Evolutionary conservation across 2,888 invertebrate genomes (phyloP).

Genomic region (Meiosimyza decipiens): DNA sequence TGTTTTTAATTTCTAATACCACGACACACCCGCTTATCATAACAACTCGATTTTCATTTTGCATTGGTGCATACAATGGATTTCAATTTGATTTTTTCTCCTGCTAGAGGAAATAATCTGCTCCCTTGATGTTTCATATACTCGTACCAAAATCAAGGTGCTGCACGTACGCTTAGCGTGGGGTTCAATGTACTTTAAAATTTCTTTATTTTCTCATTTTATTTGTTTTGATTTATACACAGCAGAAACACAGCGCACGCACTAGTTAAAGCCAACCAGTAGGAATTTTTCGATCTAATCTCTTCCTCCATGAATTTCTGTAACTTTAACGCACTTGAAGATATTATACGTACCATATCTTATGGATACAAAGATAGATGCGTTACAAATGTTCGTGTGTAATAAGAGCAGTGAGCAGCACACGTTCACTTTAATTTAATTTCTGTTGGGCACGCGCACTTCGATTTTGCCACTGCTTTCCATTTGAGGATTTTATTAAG

Average conservation of each 20-base stretch:
- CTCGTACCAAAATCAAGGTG: constrained; percentile 18
- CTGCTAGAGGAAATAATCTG: no score
- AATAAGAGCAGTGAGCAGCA: no score
- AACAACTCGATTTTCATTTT: no score
- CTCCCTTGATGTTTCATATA: no score
- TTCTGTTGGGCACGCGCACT: constrained; percentile 24
- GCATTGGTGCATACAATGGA: no score
- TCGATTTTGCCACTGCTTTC: background rate
- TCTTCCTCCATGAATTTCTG: constrained; percentile 16
- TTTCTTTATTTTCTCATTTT: constrained; percentile 41
- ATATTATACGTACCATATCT: constrained; percentile 21
- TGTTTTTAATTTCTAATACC: no score
- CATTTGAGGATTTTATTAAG: no score
- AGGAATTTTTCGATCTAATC: constrained; percentile 34
- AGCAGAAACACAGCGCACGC: background rate
- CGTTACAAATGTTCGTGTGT: no score
- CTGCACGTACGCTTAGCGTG: constrained; percentile 16
- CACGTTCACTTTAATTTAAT: constrained; percentile 22
- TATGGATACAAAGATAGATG: background rate
- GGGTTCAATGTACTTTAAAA: constrained; percentile 56
- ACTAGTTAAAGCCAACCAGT: background rate
- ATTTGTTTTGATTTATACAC: constrained; percentile 27
- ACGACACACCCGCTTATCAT: no score
- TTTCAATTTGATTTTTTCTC: no score
- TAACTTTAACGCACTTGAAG: constrained; percentile 18